Conservation (phyloP, 92 coral and sea anemone genomes). For the Porites lobata region DNA sequence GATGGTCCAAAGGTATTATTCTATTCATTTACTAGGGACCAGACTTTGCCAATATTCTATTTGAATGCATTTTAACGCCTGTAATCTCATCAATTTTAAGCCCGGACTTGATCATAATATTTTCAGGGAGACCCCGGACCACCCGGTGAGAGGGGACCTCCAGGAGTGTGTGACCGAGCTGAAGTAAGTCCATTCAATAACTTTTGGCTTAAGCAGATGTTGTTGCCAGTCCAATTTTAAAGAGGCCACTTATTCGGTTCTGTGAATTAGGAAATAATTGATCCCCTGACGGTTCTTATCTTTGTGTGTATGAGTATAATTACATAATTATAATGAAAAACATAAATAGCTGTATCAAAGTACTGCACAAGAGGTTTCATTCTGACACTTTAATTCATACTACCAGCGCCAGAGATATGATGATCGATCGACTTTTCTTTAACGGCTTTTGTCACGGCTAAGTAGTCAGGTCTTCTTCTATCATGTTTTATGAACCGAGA, state of each 20-base stretch:
- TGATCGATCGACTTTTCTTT: too few relatives aligned
- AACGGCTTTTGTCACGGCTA: too few relatives aligned
- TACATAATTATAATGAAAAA: too few relatives aligned
- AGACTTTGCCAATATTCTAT: neutral
- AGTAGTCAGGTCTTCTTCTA: too few relatives aligned
- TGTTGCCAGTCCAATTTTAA: neutral
- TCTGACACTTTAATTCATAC: neutral
- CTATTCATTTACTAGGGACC: neutral
- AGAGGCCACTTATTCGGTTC: neutral
- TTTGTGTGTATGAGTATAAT: neutral
- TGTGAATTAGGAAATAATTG: neutral
- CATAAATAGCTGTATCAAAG: neutral
- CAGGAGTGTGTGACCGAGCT: conserved; percentile 43
- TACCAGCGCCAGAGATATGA: too few relatives aligned
- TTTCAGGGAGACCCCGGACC: conserved; percentile 65
- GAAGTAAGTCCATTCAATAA: neutral
- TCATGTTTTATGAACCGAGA: too few relatives aligned
- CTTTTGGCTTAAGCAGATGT: neutral
- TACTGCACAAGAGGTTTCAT: neutral
- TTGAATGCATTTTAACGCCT: neutral
- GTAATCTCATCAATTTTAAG: neutral
- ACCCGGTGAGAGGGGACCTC: conserved; percentile 53
- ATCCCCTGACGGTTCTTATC: neutral
- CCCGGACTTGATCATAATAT: neutral
- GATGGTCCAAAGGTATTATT: conserved; percentile 52